Conservation (phyloP, 1,140 invertebrate genomes). For the Nasonia longicornis region DNA sequence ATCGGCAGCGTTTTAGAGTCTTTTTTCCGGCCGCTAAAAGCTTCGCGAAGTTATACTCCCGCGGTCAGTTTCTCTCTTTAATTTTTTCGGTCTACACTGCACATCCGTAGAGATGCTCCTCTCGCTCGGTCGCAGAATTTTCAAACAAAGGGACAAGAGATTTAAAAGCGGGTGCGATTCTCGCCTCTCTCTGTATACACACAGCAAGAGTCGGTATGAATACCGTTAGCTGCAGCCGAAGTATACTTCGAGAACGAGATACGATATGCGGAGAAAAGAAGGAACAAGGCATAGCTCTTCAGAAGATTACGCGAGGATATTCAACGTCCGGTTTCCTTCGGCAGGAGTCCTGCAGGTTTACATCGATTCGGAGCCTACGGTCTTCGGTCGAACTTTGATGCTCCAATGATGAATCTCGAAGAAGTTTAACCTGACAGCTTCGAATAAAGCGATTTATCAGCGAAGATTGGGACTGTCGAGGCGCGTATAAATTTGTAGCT, state of each 20-base stretch:
- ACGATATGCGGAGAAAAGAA: conserved; percentile 11
- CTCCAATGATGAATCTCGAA: background rate
- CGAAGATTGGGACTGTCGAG: too few species aligned
- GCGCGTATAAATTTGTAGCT: background rate
- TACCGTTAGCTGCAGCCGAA: conserved; percentile 35
- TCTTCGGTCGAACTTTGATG: background rate
- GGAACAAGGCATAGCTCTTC: background rate
- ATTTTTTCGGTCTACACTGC: background rate
- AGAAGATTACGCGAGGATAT: too few species aligned
- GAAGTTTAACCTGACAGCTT: background rate
- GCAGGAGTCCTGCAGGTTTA: too few species aligned
- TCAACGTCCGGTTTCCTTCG: too few species aligned
- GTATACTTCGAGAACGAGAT: conserved; percentile 12
- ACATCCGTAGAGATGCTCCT: background rate
- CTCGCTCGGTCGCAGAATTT: conserved; percentile 13
- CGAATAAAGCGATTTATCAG: background rate
- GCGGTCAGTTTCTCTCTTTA: background rate
- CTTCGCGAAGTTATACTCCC: conserved; percentile 16
- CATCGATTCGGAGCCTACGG: too few species aligned
- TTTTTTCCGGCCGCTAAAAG: background rate
- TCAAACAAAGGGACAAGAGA: background rate
- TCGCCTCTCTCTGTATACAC: background rate
- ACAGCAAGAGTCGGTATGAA: background rate
- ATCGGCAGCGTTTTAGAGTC: background rate
- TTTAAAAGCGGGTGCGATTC: background rate